phyloP scores from a whole-genome alignment of 2,888 invertebrate genomes.

The Arge pagana region DNA sequence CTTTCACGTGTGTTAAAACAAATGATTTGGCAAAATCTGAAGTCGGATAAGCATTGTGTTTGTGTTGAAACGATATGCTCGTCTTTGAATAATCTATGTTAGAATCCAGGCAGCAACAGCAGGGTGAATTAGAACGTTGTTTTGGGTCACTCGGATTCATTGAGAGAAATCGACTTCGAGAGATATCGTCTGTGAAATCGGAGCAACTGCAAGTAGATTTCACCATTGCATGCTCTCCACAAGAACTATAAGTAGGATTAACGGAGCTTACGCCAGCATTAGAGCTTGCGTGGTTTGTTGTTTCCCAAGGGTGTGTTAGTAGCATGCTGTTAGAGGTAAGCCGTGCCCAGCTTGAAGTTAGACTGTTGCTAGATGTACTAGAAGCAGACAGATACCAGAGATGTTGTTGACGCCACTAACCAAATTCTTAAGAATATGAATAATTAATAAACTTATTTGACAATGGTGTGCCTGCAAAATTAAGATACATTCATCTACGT shows the following conservation, averaged over 20 bases:
- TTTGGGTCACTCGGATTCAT: constrained; percentile 30
- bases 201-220: constrained; percentile 40
- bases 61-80: constrained; percentile 2
- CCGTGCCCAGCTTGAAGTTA: constrained; percentile 50
- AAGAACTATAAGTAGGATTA: constrained; percentile 39
- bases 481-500: too few relatives aligned
- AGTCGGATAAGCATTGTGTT: constrained; percentile 32
- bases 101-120: constrained; percentile 26
- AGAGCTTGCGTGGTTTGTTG: constrained; percentile 27
- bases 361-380: constrained; percentile 47
- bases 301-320: constrained; percentile 43
- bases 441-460: too few relatives aligned
- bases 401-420: constrained; percentile 12
- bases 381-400: constrained; percentile 36
- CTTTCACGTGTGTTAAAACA: constrained; percentile 40
- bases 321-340: constrained; percentile 52
- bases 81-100: constrained; percentile 21
- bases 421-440: too few relatives aligned
- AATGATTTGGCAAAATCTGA: constrained; percentile 38
- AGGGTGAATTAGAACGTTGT: constrained; percentile 24
- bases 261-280: constrained; percentile 40
- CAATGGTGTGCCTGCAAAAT: too few relatives aligned
- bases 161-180: constrained; percentile 19
- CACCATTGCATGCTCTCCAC: constrained; percentile 31
- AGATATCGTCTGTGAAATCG: constrained; percentile 34